These are phyloP conservation scores for Cotesia chilonis DNA, from an alignment of 1,140 invertebrate genomes.

Conservation along the genomic window DNA sequence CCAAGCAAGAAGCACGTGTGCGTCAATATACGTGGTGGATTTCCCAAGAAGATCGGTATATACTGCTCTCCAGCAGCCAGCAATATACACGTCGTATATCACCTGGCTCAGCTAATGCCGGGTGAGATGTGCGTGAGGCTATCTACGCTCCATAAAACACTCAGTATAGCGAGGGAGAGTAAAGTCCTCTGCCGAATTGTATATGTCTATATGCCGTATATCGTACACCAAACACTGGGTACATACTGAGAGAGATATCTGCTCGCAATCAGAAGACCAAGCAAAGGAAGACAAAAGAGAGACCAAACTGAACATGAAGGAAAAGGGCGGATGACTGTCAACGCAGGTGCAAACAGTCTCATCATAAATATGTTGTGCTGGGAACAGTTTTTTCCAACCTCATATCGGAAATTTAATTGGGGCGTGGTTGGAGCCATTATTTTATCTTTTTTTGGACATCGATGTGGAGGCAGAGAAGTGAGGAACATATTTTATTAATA, in stretches of 20 bases:
- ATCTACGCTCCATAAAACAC: constrained; percentile 56
- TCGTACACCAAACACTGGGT: background rate
- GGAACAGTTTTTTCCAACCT: constrained; percentile 23
- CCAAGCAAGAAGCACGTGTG: no score
- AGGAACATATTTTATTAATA: constrained; percentile 4
- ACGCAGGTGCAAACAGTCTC: constrained; percentile 63
- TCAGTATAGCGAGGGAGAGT: constrained; percentile 37
- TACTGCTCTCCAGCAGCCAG: background rate
- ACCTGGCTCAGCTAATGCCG: constrained; percentile 50
- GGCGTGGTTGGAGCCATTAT: constrained; percentile 48
- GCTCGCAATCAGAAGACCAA: no score
- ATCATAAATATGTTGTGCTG: constrained; percentile 59
- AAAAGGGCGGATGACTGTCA: constrained; percentile 51
- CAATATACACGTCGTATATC: constrained; percentile 53
- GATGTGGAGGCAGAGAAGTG: background rate
- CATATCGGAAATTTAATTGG: constrained; percentile 56
- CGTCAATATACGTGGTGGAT: background rate
- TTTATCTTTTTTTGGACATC: background rate
- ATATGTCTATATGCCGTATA: constrained; percentile 17
- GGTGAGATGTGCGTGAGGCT: constrained; percentile 55
- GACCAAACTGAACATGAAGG: no score
- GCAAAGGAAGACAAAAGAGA: no score
- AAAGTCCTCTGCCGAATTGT: constrained; percentile 10
- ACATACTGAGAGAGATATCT: background rate
- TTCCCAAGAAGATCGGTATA: background rate